Evolutionary conservation across 2,888 invertebrate genomes (phyloP), one percentile per base, ranked within the genome.

Genomic region (Phengaris arion): DNA sequence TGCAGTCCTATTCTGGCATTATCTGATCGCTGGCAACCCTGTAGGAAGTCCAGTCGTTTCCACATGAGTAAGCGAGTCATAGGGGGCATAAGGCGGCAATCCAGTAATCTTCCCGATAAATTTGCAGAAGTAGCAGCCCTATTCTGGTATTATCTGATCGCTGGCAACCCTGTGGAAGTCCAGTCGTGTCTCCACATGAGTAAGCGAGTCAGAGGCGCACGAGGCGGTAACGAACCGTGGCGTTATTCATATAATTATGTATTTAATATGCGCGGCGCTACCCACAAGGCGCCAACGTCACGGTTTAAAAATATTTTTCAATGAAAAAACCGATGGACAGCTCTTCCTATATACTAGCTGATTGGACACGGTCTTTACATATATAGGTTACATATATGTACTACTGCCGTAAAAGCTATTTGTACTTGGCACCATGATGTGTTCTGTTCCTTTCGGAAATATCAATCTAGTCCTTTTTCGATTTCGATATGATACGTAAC

Each of bases 171-270:
- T 75, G 75, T 76, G 74, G 69, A 76, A 74, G 74, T 74, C 74
- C 76, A 72, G 74, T 72, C 76, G n/a, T n/a, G 72, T 76, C 35
- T 46, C 51, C 72, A 54, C 72, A 52, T 72, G 72, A 72, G 72
- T 54, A 54, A 52, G 13, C 52, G 54, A 70, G 70, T 74, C 79
- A 76, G 76, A 77, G 77, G 77, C 76, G 77, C 79, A 74, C 78
- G 76, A 59, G 74, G 73, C 77, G 76, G 77, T 77, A 77, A 78
- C 80, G 79, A 78, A 78, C 78, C 80, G 77, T 80, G 78, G 78
- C 78, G 79, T 80, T 80, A 80, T 79, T 77, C 79, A 78, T 78
- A 78, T 80, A 79, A 80, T 79, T 79, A 80, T 79, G 80, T 79
- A 78, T 78, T 80, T 79, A 78, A 79, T 80, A 79, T 78, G 79